Percentiles rank a stretch among this genome's conserved stretches.
Conservation (phyloP, 2,888 invertebrate genomes). For the Sarcophaga caerulescens region DNA sequence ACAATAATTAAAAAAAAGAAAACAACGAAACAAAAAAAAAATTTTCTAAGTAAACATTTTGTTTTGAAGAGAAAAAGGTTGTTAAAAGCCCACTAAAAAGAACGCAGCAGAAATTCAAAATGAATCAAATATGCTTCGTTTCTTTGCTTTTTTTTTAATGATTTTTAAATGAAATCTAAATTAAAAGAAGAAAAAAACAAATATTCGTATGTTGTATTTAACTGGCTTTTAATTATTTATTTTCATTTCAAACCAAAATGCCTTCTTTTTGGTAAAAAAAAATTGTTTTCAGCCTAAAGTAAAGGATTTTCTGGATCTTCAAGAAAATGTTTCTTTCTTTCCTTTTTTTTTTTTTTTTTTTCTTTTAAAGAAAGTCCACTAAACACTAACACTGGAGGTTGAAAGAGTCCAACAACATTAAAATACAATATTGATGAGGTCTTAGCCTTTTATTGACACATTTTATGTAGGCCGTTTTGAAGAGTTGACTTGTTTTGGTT, state of each 20-base stretch:
- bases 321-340: slow-evolving; percentile 36
- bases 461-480: slow-evolving; percentile 67
- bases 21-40: neutral
- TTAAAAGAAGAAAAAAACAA: neutral
- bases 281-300: no score
- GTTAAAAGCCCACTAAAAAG: no score
- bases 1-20: neutral
- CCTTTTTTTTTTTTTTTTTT: slow-evolving; percentile 24
- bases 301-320: slow-evolving; percentile 34
- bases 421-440: slow-evolving; percentile 69
- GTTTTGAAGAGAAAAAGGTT: no score
- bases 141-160: neutral
- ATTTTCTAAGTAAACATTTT: neutral
- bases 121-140: neutral
- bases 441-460: slow-evolving; percentile 62
- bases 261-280: neutral
- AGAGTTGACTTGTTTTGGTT: slow-evolving; percentile 42
- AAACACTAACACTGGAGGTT: slow-evolving; percentile 14
- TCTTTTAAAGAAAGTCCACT: neutral
- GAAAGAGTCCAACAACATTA: slow-evolving; percentile 52
- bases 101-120: no score
- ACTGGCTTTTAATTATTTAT: neutral
- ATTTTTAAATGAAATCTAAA: no score
- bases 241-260: neutral
- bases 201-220: neutral